Base-by-base conservation (phyloP, 2,113 vertebrate genomes). In the Hippocampus mohnikei region DNA sequence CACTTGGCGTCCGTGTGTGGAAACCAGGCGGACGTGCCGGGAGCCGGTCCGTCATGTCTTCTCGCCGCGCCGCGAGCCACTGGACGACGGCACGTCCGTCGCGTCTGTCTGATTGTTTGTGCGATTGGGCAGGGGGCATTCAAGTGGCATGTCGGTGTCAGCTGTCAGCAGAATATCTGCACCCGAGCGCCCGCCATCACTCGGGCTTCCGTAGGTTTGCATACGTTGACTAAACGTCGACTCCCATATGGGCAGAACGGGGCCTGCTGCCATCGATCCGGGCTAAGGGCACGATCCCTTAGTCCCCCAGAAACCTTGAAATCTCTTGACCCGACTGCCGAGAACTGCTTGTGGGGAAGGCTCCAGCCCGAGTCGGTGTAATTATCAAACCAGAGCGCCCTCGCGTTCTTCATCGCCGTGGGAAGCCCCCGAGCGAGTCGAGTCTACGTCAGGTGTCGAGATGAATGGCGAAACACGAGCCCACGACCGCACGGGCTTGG, bases 31-130 rank as follows among this genome's bases (percentile, higher is more conserved):
- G 65, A 60, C 72, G 66, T 67, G 69, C 58, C 76, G 60, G 67
- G 79, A 78, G 80, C 13, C 69, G 59, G 21, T n/a, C 50, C 66
- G 66, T 86, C 50, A 56, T 65, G 79, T 75, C 76, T 75, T 71
- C 41, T 66, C n/a, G 56, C 81, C 70, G 73, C n/a, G 69, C 72
- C 78, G 58, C 27, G 70, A 79, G 73, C 74, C 66, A 59, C 53
- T n/a, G 65, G 50, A 58, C 50, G 68, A 72, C 53, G 67, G 75
- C 61, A 70, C 74, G 69, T 18, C 27, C 27, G 27, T 67, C 1
- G 7, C 72, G 61, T 65, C 46, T 67, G 44, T 33, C 56, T 63
- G 33, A 25, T n/a, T n/a, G n/a, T n/a, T n/a, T n/a, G n/a, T 65
- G 27, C 56, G 58, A 56, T 50, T 44, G 29, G 37, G n/a, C n/a